A percentile compares a stretch with the other conserved stretches of the same genome.
phyloP scores from a whole-genome alignment of 2,888 invertebrate genomes.

The Tachina grossa region DNA sequence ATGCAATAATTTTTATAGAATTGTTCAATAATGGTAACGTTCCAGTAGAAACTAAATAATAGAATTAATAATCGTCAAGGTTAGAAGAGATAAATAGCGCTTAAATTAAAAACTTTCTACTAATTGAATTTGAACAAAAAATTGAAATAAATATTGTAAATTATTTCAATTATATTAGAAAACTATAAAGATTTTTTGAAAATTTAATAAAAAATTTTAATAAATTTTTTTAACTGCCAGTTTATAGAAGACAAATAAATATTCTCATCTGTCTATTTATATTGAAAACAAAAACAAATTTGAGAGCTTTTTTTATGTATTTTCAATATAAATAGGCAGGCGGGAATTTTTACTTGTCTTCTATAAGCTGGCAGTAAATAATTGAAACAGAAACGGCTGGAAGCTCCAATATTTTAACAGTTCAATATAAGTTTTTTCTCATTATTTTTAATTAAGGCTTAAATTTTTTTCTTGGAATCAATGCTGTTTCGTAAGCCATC shows the following conservation, averaged over 20 bases:
- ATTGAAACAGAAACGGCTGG: constrained; percentile 42
- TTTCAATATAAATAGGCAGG: no score
- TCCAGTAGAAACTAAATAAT: constrained; percentile 8
- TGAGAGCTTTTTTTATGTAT: no score
- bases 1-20: constrained; percentile 13
- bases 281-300: no score
- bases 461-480: constrained; percentile 39
- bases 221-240: no score
- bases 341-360: no score
- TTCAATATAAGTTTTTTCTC: constrained; percentile 26
- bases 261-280: no score
- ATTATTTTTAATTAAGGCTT: constrained; percentile 64
- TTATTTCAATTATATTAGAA: no score
- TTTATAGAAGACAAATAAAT: no score
- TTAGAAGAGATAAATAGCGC: constrained; percentile 17
- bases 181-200: no score
- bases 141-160: background rate
- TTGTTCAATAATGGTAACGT: constrained; percentile 7
- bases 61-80: background rate
- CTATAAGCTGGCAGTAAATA: background rate
- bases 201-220: background rate
- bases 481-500: constrained; percentile 46
- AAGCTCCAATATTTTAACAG: constrained; percentile 68
- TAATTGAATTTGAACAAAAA: background rate
- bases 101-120: background rate